Conservation (phyloP, 2,113 vertebrate genomes). For the Neodontobutis hainanensis region DNA sequence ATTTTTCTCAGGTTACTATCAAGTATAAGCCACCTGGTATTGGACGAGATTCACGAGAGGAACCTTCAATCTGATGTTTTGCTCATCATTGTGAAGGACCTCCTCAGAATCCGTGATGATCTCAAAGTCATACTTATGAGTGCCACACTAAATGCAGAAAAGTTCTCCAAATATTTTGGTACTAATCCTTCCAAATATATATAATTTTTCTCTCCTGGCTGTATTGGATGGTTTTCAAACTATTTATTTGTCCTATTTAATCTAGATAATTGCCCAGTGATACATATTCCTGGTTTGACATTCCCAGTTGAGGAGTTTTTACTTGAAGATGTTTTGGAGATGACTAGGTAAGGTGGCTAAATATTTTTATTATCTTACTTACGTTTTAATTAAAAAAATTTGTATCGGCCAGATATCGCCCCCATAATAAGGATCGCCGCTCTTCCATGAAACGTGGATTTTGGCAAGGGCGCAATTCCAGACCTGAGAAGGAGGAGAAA, state of each 20-base stretch:
- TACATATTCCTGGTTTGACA: slow-evolving; percentile 95
- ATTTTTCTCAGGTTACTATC: slow-evolving; percentile 80
- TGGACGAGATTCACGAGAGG: slow-evolving; percentile 97
- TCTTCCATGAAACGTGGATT: slow-evolving; percentile 86
- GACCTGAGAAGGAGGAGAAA: slow-evolving; percentile 89
- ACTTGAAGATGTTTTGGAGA: slow-evolving; percentile 92
- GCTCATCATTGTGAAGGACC: slow-evolving; percentile 90
- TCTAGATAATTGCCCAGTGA: slow-evolving; percentile 89
- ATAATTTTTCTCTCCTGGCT: not conserved
- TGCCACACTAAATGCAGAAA: slow-evolving; percentile 94
- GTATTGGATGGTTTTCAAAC: not conserved
- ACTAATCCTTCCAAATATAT: slow-evolving; percentile 27
- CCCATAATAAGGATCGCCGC: slow-evolving; percentile 80
- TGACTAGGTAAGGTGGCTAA: slow-evolving; percentile 80
- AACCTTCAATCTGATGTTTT: slow-evolving; percentile 96
- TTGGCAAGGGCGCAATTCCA: slow-evolving; percentile 85
- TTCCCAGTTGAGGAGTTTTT: slow-evolving; percentile 94
- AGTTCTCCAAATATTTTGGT: slow-evolving; percentile 97
- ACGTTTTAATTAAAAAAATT: not conserved
- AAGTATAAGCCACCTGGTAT: slow-evolving; percentile 90
- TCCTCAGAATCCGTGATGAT: slow-evolving; percentile 83
- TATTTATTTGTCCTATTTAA: not conserved
- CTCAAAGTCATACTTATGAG: slow-evolving; percentile 96
- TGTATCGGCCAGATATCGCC: slow-evolving; percentile 78
- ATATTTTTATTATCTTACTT: too few relatives aligned